Base-by-base conservation (phyloP, 2,113 vertebrate genomes). In the Notechis scutatus region DNA sequence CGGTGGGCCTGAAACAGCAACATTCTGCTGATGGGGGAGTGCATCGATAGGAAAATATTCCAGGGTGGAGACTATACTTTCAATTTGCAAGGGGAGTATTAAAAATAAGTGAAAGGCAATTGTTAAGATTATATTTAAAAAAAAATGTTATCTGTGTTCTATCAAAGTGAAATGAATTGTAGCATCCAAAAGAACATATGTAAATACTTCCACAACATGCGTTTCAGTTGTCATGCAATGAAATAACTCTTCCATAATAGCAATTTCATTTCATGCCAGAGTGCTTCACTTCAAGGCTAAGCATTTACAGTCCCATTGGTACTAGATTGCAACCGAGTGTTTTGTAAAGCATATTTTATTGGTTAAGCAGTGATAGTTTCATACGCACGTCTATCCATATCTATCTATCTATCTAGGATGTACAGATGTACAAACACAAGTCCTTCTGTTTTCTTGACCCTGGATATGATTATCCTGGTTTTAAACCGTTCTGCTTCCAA, bases 181-280 rank as follows among this genome's bases (percentile, higher is more conserved):
- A 94, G 94, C 87, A 94, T 93, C 90, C 91, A 95, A 92, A 94
- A 93, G 88, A 96, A 95, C 88, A 92, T 91, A 91, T 96, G 93
- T 96, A 96, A 96, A 93, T 93, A 88, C 91, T 96, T 97, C 95
- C 92, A 95, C 92, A 94, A 95, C 91, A 95, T 93, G 92, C 89
- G 85, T 96, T 96, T 96, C 91, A 94, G 91, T 93, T 95, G 94
- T 94, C 92, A 91, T 95, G 92, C 93, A 94, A 95, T 94, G 94
- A 95, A 96, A 96, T 95, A 96, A 94, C 92, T 96, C 93, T 96
- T 96, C 94, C 69, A 92, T 92, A 91, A 94, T 11, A 95, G 42
- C 42, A 69, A 86, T 95, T 92, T 26, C 87, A 94, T 56, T 96
- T 92, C 50, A 85, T 93, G 94, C 88, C 96, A 96, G 74, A 86